Percentiles rank a stretch among this genome's conserved stretches.
These are phyloP conservation scores for Camelus bactrianus DNA, from an alignment of 2,113 vertebrate species.

Conservation along the genomic window DNA sequence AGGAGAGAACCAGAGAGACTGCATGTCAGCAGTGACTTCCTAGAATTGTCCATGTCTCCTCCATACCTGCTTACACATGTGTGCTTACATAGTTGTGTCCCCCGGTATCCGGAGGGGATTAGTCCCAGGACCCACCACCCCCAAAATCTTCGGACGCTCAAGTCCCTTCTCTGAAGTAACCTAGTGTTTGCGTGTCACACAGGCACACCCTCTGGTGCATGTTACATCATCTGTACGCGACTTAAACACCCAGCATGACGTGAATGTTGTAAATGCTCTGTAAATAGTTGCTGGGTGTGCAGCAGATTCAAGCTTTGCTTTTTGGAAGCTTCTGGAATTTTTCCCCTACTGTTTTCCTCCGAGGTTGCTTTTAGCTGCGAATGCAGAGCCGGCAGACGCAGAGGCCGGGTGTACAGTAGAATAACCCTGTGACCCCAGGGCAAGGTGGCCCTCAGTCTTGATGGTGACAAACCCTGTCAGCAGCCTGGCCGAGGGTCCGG, in stretches of 20 bases:
- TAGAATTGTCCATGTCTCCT: no score
- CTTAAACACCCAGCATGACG: accelerated
- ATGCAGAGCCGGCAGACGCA: neutral
- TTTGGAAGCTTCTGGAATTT: neutral
- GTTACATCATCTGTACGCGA: accelerated
- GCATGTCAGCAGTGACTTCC: no score
- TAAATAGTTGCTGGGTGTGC: neutral
- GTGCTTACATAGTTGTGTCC: neutral
- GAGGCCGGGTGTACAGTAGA: neutral
- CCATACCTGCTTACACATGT: no score
- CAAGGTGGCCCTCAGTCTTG: neutral
- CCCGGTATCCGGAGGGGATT: neutral
- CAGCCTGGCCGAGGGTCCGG: neutral
- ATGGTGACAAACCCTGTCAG: neutral
- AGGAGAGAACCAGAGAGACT: no score
- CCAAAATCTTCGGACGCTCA: accelerated
- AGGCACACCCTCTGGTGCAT: accelerated
- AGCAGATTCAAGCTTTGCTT: neutral
- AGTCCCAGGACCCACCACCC: neutral
- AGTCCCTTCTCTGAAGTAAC: neutral
- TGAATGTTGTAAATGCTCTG: neutral
- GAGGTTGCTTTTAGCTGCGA: accelerated
- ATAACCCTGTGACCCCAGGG: accelerated
- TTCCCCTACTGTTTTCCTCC: no score
- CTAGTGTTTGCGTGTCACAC: no score